phyloP scores from a whole-genome alignment of 2,797 vertebrate species.

The Cephalopachus bancanus region DNA sequence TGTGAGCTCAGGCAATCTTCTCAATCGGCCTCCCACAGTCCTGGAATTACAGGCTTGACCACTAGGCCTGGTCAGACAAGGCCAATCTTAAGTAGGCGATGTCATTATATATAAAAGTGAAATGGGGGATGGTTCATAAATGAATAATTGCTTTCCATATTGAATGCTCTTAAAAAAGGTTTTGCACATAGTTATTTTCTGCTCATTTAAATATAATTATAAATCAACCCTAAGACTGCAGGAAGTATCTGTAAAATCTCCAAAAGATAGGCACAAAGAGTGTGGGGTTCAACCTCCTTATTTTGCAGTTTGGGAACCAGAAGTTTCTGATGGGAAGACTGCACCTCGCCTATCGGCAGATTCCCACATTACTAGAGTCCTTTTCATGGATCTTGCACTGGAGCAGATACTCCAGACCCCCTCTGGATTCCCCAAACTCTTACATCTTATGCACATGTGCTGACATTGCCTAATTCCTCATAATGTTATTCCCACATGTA shows the following conservation, averaged over 20 bases:
- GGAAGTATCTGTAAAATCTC: background rate
- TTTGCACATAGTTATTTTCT: background rate
- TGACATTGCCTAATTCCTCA: no score
- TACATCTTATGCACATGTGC: fast-evolving
- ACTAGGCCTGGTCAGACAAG: no score
- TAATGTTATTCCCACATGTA: fast-evolving
- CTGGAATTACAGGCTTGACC: no score
- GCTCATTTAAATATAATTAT: background rate
- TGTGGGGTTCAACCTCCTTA: no score
- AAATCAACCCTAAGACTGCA: background rate
- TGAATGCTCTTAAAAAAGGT: background rate
- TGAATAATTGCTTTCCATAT: background rate
- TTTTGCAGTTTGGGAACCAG: background rate
- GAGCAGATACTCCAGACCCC: background rate
- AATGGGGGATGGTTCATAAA: background rate
- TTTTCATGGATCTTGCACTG: fast-evolving
- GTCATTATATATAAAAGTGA: background rate
- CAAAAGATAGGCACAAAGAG: no score
- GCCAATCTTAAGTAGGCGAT: background rate
- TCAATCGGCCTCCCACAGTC: no score
- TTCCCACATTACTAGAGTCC: fast-evolving
- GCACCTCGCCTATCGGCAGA: fast-evolving
- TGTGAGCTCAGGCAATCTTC: no score
- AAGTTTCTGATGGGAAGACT: background rate
- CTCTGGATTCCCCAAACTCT: fast-evolving